Conservation (phyloP, 2,888 invertebrate species). For the Pammene fasciana region DNA sequence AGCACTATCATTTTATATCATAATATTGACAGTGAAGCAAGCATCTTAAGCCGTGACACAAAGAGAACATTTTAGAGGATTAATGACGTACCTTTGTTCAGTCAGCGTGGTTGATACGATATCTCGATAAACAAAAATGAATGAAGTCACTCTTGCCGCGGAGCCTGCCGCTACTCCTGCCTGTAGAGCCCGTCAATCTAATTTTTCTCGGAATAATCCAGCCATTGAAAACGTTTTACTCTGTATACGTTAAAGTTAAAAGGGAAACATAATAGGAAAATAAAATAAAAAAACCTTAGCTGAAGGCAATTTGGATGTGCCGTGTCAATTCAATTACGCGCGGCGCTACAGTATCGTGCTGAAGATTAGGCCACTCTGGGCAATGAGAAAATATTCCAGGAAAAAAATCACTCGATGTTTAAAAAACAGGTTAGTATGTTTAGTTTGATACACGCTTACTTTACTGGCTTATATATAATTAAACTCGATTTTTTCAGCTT, state of each 20-base stretch:
- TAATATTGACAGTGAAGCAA: constrained; percentile 53
- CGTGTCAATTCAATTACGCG: constrained; percentile 64
- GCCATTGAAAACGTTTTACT: constrained; percentile 32
- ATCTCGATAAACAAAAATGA: constrained; percentile 54
- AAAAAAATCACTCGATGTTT: constrained; percentile 60
- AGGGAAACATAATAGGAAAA: constrained; percentile 53
- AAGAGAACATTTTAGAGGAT: constrained; percentile 61
- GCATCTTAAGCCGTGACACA: constrained; percentile 53
- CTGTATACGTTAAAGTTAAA: constrained; percentile 36
- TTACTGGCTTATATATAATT: too few species aligned
- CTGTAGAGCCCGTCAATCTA: constrained; percentile 9
- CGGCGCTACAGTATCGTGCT: constrained; percentile 56
- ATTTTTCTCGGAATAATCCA: constrained; percentile 34
- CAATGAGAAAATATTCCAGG: constrained; percentile 70
- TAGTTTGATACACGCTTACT: constrained; percentile 17
- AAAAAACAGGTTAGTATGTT: constrained; percentile 62
- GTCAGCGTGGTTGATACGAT: constrained; percentile 42
- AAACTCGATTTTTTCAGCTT: too few species aligned
- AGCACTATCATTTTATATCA: constrained; percentile 47
- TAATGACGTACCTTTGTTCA: constrained; percentile 52
- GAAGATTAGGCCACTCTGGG: constrained; percentile 66
- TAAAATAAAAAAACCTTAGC: constrained; percentile 57
- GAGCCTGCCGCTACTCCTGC: not conserved
- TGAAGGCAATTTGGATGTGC: constrained; percentile 61
- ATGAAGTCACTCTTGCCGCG: constrained; percentile 48